These are phyloP conservation scores for Onychomys arenicola DNA, from an alignment of 2,797 vertebrate genomes.

Conservation along the genomic window DNA sequence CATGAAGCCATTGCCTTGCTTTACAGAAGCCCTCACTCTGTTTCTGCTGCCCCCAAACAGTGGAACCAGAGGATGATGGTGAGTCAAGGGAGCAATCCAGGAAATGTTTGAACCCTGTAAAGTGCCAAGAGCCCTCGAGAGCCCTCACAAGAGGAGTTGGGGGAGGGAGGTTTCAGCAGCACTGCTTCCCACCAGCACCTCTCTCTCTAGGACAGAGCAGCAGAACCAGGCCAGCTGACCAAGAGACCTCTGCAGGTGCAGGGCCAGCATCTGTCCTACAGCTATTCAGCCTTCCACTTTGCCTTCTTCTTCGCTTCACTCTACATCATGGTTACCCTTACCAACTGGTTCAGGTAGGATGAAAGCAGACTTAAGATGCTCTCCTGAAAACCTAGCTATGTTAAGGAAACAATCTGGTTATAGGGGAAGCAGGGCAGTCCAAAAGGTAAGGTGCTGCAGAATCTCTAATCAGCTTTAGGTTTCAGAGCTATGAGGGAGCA, in stretches of 20 bases:
- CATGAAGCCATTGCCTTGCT: constrained; percentile 45
- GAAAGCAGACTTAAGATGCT: background rate
- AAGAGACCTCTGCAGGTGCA: constrained; percentile 1
- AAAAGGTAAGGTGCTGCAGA: background rate
- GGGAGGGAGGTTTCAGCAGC: constrained; percentile 7
- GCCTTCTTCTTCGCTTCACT: constrained; percentile 95
- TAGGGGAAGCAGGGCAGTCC: background rate
- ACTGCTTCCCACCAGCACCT: background rate
- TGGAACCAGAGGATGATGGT: constrained; percentile 89
- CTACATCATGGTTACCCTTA: constrained; percentile 98
- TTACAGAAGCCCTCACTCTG: constrained; percentile 94
- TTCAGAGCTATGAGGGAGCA: constrained; percentile 92
- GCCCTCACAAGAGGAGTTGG: background rate
- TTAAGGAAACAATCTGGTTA: constrained; percentile 35
- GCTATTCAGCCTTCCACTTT: constrained; percentile 98
- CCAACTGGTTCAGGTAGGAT: constrained; percentile 97
- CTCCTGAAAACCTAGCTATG: constrained; percentile 36
- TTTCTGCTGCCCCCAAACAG: constrained; percentile 94
- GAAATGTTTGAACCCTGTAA: background rate
- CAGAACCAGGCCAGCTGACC: constrained; percentile 27
- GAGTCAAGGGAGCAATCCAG: constrained; percentile 61
- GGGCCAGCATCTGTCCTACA: constrained; percentile 88
- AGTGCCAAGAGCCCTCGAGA: constrained; percentile 43
- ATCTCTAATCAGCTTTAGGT: constrained; percentile 68
- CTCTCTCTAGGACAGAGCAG: constrained; percentile 36